Evolutionary conservation across 2,113 vertebrate species (phyloP), one percentile per base, ranked within the genome.

Genomic region (Gasterosteus aculeatus): DNA sequence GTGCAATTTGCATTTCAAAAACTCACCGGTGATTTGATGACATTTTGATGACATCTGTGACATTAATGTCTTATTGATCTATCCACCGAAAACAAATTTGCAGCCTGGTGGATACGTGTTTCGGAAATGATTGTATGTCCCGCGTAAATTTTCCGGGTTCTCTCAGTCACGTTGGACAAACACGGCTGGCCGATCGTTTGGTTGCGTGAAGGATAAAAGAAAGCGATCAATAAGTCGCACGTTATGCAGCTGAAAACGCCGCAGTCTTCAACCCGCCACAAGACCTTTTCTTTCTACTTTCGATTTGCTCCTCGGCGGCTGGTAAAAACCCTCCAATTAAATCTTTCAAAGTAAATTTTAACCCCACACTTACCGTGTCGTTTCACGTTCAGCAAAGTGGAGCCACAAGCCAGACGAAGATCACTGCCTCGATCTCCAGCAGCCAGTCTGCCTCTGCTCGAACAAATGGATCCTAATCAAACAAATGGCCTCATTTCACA

Each of bases 391-490:
- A 59, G 22, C 56, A 58, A 62, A 78, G 59, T 56, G 44, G 53
- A 62, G 61, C 44, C 53, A 10, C 22, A 10, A 26, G 70, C 31
- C 58, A 49, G 73, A 59, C 39, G 15, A 35, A 44, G 61, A 77
- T 81, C 60, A 51, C 39, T 26, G 22, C 22, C 22, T 26, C 22
- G 22, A 58, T 81, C 72, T 80, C 63, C 47, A 77, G 7, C 64
- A 85, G 79, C 89, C 85, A 60, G 29, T 35, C 47, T 15, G 9
- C 54, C 67, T 38, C 51, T 53, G 33, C 1, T 59, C 33, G 15
- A 9, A 29, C 18, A 39, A 18, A 75, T 73, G 67, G 78, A 89
- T 82, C 73, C 76, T 62, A 84, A 76, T 86, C 83, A 83, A 63
- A 72, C 29, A 26, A 74, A 39, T 18, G 57, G 62, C 61, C 56